A percentile compares a stretch with the other conserved stretches of the same genome.
Evolutionary conservation across 2,888 invertebrate genomes (phyloP).

Genomic region (Drosophila aldrichi): DNA sequence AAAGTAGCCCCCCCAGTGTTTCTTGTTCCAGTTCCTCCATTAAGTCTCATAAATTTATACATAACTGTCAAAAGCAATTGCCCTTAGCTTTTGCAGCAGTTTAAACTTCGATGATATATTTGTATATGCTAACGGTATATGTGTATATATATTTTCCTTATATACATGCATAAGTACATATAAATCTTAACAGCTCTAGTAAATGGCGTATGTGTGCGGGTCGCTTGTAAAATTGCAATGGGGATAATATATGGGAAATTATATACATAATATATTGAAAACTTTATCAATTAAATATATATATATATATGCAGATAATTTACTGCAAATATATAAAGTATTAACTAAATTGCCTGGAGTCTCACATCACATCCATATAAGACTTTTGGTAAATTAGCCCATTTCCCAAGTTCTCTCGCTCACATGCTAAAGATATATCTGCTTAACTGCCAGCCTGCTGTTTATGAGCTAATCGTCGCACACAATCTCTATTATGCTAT

Average conservation of each 20-base stretch:
- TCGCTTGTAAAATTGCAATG: not conserved
- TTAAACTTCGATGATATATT: slow-evolving; percentile 81
- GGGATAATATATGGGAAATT: too few relatives aligned
- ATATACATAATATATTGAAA: not conserved
- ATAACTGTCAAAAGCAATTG: slow-evolving; percentile 82
- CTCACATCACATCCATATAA: not conserved
- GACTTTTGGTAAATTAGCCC: not conserved
- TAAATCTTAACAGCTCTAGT: slow-evolving; percentile 34
- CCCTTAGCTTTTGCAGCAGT: slow-evolving; percentile 81
- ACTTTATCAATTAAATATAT: not conserved
- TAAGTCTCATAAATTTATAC: slow-evolving; percentile 81
- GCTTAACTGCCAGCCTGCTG: not conserved
- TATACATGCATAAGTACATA: slow-evolving; percentile 33
- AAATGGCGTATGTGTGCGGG: slow-evolving; percentile 31
- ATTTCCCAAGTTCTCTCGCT: not conserved
- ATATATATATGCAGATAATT: not conserved
- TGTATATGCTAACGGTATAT: slow-evolving; percentile 55
- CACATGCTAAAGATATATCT: not conserved
- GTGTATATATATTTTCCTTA: slow-evolving; percentile 23
- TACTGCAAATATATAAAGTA: not conserved
- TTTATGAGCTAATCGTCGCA: slow-evolving; percentile 11
- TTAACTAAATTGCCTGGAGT: not conserved
- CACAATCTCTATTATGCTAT: slow-evolving; percentile 15
- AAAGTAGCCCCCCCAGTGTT: slow-evolving; percentile 6
- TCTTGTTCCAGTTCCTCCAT: slow-evolving; percentile 68